Percentiles rank a stretch among this genome's conserved stretches.
These are phyloP conservation scores for Sebastes oblongus DNA, from an alignment of 2,797 vertebrate genomes.

Conservation along the genomic window DNA sequence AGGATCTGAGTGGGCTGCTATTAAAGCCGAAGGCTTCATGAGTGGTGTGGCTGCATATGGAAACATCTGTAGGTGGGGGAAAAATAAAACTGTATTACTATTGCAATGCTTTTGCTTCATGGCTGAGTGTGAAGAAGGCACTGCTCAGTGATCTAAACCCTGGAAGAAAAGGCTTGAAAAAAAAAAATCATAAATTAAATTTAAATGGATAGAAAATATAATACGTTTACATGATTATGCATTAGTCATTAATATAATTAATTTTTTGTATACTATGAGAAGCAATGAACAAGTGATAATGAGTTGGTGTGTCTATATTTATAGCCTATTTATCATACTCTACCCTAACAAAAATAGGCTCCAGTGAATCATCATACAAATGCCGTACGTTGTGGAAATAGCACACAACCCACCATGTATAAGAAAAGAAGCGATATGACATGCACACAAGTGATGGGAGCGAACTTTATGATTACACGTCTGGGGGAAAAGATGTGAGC, in stretches of 20 bases:
- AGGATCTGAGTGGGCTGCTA: conserved; percentile 60
- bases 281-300: background rate
- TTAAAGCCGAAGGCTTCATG: conserved; percentile 56
- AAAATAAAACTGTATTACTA: conserved; percentile 40
- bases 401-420: background rate
- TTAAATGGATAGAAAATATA: background rate
- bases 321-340: background rate
- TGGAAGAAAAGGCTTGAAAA: background rate
- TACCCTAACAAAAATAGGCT: background rate
- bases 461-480: conserved; percentile 45
- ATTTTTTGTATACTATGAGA: background rate
- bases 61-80: conserved; percentile 36
- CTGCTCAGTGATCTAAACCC: background rate
- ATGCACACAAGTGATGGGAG: background rate
- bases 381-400: background rate
- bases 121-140: background rate
- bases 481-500: conserved; percentile 15
- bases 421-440: background rate
- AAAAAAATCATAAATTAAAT: background rate
- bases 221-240: background rate
- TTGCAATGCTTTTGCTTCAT: background rate
- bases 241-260: background rate
- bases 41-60: conserved; percentile 52
- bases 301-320: background rate
- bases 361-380: conserved; percentile 1